Percentiles rank a stretch among this genome's conserved stretches.
Evolutionary conservation across 2,888 invertebrate genomes (phyloP).

Genomic region (Volucella inflata): DNA sequence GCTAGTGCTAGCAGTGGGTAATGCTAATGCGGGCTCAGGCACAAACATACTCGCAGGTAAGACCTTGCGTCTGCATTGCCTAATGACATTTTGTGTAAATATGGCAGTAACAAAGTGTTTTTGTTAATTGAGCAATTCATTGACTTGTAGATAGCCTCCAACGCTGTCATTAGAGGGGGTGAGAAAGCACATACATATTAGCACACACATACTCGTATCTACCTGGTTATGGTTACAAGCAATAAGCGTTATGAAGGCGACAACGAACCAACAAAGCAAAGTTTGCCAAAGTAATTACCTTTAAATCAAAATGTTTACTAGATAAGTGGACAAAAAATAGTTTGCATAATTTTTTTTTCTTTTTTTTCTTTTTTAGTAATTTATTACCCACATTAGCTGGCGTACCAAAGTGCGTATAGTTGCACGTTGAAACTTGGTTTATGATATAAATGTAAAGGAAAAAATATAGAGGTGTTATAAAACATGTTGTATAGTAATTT

Average conservation of each 20-base stretch:
- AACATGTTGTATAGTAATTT: background rate
- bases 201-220: background rate
- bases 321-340: constrained; percentile 55
- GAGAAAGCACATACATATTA: background rate
- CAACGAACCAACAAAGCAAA: constrained; percentile 35
- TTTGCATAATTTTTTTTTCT: constrained; percentile 47
- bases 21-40: constrained; percentile 13
- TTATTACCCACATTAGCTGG: constrained; percentile 42
- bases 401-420: constrained; percentile 27
- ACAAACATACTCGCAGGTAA: constrained; percentile 8
- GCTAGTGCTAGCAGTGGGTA: background rate
- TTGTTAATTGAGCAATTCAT: constrained; percentile 73
- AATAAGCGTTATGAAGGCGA: background rate
- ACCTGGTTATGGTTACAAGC: background rate
- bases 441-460: background rate
- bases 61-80: constrained; percentile 37
- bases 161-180: background rate
- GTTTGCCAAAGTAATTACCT: constrained; percentile 50
- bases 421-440: constrained; percentile 5
- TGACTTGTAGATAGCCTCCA: constrained; percentile 46
- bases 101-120: constrained; percentile 69
- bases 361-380: constrained; percentile 6
- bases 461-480: background rate
- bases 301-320: constrained; percentile 67
- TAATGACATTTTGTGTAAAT: constrained; percentile 68